Conservation (phyloP, 2,888 invertebrate genomes). For the Himalopsyche tibetana region DNA sequence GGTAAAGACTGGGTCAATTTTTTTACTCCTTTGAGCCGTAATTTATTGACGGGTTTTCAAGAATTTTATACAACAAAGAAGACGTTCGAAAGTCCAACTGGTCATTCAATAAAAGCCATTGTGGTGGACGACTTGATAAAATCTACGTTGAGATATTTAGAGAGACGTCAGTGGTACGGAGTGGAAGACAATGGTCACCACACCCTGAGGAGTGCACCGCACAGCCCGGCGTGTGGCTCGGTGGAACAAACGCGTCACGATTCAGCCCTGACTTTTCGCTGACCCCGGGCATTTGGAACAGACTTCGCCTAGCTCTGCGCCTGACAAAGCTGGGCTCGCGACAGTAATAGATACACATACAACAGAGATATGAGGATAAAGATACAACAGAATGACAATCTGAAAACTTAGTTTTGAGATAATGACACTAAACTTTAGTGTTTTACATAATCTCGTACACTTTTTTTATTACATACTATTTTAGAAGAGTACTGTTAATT, state of each 20-base stretch:
- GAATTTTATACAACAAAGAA: no score
- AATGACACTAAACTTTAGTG: no score
- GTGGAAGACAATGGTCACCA: conserved; percentile 22
- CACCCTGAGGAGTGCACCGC: conserved; percentile 42
- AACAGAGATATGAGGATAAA: no score
- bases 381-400: no score
- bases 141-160: conserved; percentile 25
- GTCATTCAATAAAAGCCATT: neutral
- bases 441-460: no score
- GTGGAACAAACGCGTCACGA: conserved; percentile 40
- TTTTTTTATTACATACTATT: no score
- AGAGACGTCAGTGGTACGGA: neutral
- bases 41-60: no score
- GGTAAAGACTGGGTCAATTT: no score
- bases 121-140: neutral
- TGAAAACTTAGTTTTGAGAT: no score
- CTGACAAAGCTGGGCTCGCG: neutral
- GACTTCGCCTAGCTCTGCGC: conserved; percentile 1
- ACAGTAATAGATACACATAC: no score
- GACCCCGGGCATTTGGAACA: conserved; percentile 28
- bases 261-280: conserved; percentile 41
- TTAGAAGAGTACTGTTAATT: no score
- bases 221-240: neutral
- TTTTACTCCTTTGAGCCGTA: no score
- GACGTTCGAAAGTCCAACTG: neutral